Percentiles rank a stretch among this genome's conserved stretches.
phyloP scores from a whole-genome alignment of 2,113 vertebrate genomes.

The Sturnus vulgaris region DNA sequence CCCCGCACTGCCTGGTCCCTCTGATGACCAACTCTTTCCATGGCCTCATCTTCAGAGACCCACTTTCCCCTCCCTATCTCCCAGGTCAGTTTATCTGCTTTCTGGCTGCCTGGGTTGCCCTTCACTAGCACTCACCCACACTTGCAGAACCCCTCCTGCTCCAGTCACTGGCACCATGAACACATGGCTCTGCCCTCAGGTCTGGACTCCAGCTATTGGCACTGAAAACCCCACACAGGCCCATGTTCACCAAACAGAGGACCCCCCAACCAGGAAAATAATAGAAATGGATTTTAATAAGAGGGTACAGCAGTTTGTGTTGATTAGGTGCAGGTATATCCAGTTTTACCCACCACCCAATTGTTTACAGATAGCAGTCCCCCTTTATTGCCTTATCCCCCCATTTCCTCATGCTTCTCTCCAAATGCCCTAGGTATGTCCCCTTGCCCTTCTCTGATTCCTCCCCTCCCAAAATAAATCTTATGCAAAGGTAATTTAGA shows the following conservation, averaged over 20 bases:
- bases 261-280: not conserved
- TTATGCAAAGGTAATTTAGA: not conserved
- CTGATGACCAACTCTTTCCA: not conserved
- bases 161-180: not conserved
- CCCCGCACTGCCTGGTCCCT: not conserved
- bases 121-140: not conserved
- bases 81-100: not conserved
- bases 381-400: not conserved
- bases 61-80: fast-evolving
- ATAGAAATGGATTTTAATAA: not conserved
- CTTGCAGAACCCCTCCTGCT: not conserved
- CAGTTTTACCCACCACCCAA: not conserved
- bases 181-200: not conserved
- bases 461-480: not conserved
- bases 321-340: not conserved
- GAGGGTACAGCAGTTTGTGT: not conserved
- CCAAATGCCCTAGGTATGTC: not conserved
- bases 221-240: not conserved
- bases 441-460: not conserved
- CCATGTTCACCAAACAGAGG: not conserved
- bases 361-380: not conserved
- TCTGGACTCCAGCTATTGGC: not conserved
- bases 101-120: not conserved
- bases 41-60: not conserved
- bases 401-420: not conserved